A percentile compares a stretch with the other conserved stretches of the same genome.
Evolutionary conservation across 2,113 vertebrate species (phyloP).

Genomic region (Hemiscyllium ocellatum): DNA sequence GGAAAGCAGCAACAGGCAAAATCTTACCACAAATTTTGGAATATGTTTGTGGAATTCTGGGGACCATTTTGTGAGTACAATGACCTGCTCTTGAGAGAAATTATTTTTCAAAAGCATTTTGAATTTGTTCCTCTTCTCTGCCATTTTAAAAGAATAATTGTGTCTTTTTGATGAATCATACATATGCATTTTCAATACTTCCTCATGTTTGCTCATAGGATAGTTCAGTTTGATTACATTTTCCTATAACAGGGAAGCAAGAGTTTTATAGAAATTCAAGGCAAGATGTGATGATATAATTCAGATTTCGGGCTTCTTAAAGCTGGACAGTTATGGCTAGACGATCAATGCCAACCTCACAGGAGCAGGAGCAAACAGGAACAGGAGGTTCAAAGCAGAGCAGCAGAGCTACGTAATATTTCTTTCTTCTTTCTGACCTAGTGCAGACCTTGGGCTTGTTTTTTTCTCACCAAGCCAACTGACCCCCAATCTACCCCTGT

Average conservation of each 20-base stretch:
- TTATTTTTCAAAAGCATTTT: too few species aligned
- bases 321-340: not conserved
- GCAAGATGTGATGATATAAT: not conserved
- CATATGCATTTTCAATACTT: not conserved
- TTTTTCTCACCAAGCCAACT: not conserved
- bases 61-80: too few species aligned
- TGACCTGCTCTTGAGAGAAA: too few species aligned
- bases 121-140: too few species aligned
- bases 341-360: not conserved
- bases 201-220: not conserved
- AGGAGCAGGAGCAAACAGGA: not conserved
- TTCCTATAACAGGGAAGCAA: not conserved
- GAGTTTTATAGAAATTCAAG: not conserved
- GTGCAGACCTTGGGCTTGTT: not conserved
- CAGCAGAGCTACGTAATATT: not conserved
- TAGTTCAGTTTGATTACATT: not conserved
- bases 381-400: not conserved
- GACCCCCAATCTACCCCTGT: not conserved
- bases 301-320: not conserved
- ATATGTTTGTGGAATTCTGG: too few species aligned
- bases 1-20: too few species aligned
- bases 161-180: too few species aligned
- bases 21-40: too few species aligned
- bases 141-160: too few species aligned
- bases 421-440: not conserved